Percentiles rank a stretch among this genome's conserved stretches.
Evolutionary conservation across 2,888 invertebrate species (phyloP).

Genomic region (Corbicula japonica): DNA sequence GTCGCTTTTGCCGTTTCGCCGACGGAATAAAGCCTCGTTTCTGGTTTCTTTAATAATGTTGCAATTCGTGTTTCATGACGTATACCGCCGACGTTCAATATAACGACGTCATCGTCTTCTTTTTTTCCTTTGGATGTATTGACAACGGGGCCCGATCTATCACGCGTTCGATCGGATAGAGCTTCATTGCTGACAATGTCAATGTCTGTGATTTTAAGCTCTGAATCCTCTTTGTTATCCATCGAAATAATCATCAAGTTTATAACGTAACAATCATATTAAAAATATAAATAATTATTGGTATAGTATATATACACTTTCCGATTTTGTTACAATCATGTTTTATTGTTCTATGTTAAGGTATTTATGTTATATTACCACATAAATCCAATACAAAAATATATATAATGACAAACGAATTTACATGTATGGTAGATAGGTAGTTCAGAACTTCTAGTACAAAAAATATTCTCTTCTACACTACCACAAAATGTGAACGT

Average conservation of each 20-base stretch:
- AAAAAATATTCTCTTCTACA: too few species aligned
- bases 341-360: too few species aligned
- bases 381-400: too few species aligned
- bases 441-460: too few species aligned
- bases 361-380: too few species aligned
- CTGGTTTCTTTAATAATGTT: conserved; percentile 68
- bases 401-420: too few species aligned
- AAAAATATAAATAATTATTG: too few species aligned
- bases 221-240: conserved; percentile 27
- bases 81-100: conserved; percentile 70
- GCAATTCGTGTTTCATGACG: conserved; percentile 69
- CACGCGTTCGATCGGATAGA: conserved; percentile 50
- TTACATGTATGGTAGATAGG: too few species aligned
- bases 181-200: conserved; percentile 57
- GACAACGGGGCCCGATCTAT: conserved; percentile 8
- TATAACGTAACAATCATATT: too few species aligned
- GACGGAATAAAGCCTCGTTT: conserved; percentile 65
- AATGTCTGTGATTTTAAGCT: conserved; percentile 56
- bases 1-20: conserved; percentile 68
- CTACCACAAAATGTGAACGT: too few species aligned
- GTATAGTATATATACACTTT: too few species aligned
- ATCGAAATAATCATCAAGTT: conserved; percentile 30
- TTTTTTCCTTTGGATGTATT: not conserved
- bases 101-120: conserved; percentile 65
- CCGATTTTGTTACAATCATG: too few species aligned